Evolutionary conservation across 1,140 invertebrate species (phyloP).

Genomic region (Mya arenaria): DNA sequence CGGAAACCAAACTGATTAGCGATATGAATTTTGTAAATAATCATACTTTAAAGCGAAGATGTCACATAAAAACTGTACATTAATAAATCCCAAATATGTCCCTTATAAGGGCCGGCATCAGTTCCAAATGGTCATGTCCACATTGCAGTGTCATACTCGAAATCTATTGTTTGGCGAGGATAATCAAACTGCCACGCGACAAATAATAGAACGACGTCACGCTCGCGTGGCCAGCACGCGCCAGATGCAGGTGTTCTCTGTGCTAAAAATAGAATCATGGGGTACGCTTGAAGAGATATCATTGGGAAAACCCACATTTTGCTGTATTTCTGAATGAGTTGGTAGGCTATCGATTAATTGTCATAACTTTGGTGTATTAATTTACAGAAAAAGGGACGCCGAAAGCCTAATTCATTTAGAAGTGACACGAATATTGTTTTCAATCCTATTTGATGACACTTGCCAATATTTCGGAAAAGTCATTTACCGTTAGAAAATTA

Average conservation of each 20-base stretch:
- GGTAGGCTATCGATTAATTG: slow-evolving; percentile 51
- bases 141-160: slow-evolving; percentile 43
- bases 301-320: slow-evolving; percentile 21
- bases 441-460: slow-evolving; percentile 21
- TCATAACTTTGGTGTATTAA: slow-evolving; percentile 43
- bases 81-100: too few relatives aligned
- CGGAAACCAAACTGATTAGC: too few relatives aligned
- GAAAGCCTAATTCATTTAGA: slow-evolving; percentile 39
- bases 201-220: slow-evolving; percentile 58
- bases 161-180: slow-evolving; percentile 30
- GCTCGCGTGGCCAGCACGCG: slow-evolving; percentile 53
- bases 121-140: too few relatives aligned
- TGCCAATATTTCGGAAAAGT: slow-evolving; percentile 23
- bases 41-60: too few relatives aligned
- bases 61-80: too few relatives aligned
- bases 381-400: slow-evolving; percentile 31
- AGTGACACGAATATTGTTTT: slow-evolving; percentile 30
- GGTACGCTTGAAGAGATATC: slow-evolving; percentile 34
- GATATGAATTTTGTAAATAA: too few relatives aligned
- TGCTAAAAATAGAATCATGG: slow-evolving; percentile 29
- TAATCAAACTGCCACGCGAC: slow-evolving; percentile 57
- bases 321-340: background rate
- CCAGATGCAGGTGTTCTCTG: slow-evolving; percentile 41
- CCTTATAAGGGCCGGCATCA: slow-evolving; percentile 21
- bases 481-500: too few relatives aligned